Conservation (phyloP, 2,797 vertebrate species). For the Synanceia verrucosa region DNA sequence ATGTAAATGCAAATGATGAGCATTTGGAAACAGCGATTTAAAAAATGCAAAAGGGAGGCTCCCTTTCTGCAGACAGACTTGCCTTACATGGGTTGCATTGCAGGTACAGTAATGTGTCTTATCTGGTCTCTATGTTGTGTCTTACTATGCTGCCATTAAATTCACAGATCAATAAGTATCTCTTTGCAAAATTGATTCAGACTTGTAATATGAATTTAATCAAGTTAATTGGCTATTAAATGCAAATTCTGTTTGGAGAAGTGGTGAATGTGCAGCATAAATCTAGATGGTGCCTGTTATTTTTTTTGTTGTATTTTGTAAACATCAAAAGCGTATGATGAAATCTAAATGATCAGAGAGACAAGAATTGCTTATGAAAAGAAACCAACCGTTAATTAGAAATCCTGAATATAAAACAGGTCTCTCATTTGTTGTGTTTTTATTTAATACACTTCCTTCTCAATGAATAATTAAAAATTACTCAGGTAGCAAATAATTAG, state of each 20-base stretch:
- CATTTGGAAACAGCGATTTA: neutral
- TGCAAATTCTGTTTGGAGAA: constrained; percentile 74
- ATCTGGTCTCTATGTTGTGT: constrained; percentile 46
- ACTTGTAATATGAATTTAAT: constrained; percentile 76
- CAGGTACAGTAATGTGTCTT: constrained; percentile 40
- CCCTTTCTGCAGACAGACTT: neutral
- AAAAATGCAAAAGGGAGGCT: neutral
- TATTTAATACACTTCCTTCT: constrained; percentile 49
- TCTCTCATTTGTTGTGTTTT: constrained; percentile 50
- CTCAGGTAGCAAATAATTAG: constrained; percentile 61
- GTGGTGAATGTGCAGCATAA: constrained; percentile 54
- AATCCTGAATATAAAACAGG: constrained; percentile 67
- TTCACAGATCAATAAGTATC: constrained; percentile 58
- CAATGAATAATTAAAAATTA: constrained; percentile 56
- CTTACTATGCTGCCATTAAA: constrained; percentile 52
- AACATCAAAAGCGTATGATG: constrained; percentile 78
- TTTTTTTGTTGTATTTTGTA: constrained; percentile 67
- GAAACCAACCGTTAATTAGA: constrained; percentile 67
- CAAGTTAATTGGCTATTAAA: constrained; percentile 81
- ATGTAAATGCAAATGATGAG: neutral
- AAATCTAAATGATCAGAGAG: constrained; percentile 74
- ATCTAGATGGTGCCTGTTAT: constrained; percentile 60
- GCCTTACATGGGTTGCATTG: constrained; percentile 7
- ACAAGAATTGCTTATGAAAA: constrained; percentile 65
- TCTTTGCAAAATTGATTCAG: constrained; percentile 58